Evolutionary conservation across 2,113 vertebrate genomes (phyloP), one percentile per base, ranked within the genome.

Genomic region (Coryphaenoides rupestris): DNA sequence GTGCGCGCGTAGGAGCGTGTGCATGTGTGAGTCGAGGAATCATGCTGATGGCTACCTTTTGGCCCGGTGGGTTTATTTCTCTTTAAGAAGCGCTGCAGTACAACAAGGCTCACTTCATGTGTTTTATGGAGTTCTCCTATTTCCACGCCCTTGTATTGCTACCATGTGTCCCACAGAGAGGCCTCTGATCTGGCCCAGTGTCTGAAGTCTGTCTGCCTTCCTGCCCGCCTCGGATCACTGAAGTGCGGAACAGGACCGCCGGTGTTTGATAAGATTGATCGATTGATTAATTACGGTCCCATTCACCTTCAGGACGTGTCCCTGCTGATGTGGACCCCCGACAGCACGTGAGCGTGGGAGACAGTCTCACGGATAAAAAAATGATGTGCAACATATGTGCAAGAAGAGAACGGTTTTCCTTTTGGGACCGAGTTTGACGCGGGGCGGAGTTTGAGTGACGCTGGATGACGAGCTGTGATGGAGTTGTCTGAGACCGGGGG

Each of bases 401-500:
- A 50, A 16, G 12, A 50, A 50, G 13, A 40, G 33, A 50, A 17
- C 13, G 47, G 5, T n/a, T 50, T 40, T 50, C 15, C 47, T 17
- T 50, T 50, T 3, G 15, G 47, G 15, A n/a, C 19, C 54, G 12
- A 22, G 54, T 40, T 40, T 40, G 33, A 40, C 2, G 33, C 33
- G 22, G 54, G 19, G 5, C 4, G 54, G 5, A 4, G 5, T 4
- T 14, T 21, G 53, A 55, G 19, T 2, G 5, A 21, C 12, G 21
- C 54, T 55, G 54, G 47, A 16, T 50, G n/a, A 50, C 49, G 49
- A 50, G 15, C 52, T 19, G 52, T 26, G 23, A 57, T 54, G 55
- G 26, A n/a, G 26, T 16, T 14, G 6, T 22, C 55, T 15, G 55
- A 56, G 55, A 13, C 21, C 14, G 12, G n/a, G n/a, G n/a, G n/a